These are phyloP conservation scores for Rhagonycha fulva DNA, from an alignment of 2,888 invertebrate genomes.

Conservation along the genomic window DNA sequence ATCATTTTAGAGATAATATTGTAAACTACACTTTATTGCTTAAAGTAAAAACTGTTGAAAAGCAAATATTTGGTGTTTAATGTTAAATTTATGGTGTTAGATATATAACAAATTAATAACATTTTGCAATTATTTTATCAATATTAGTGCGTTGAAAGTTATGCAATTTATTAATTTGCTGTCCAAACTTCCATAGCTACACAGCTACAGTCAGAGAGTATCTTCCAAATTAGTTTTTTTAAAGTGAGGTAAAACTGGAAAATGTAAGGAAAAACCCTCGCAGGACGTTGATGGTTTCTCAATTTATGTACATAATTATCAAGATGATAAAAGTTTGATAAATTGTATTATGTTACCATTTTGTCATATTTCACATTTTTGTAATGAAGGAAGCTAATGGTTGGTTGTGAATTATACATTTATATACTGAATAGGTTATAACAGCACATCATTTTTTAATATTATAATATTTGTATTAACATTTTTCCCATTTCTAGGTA, in stretches of 20 bases:
- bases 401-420: background rate
- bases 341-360: background rate
- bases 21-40: background rate
- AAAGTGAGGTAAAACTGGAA: background rate
- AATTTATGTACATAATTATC: too few relatives aligned
- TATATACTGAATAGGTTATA: background rate
- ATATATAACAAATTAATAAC: background rate
- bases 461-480: background rate
- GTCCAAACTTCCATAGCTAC: background rate
- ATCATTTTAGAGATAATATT: background rate
- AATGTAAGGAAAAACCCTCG: background rate
- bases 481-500: background rate
- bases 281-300: background rate
- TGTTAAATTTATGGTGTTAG: background rate
- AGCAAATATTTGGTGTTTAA: slow-evolving; percentile 2
- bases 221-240: background rate
- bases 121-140: background rate
- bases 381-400: background rate
- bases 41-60: background rate
- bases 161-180: background rate
- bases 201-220: background rate
- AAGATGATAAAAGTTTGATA: background rate
- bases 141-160: background rate
- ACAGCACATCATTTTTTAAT: background rate
- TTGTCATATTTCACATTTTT: background rate